Evolutionary conservation across 2,797 vertebrate genomes (phyloP).

Genomic region (Parotocinclus haroldoi): DNA sequence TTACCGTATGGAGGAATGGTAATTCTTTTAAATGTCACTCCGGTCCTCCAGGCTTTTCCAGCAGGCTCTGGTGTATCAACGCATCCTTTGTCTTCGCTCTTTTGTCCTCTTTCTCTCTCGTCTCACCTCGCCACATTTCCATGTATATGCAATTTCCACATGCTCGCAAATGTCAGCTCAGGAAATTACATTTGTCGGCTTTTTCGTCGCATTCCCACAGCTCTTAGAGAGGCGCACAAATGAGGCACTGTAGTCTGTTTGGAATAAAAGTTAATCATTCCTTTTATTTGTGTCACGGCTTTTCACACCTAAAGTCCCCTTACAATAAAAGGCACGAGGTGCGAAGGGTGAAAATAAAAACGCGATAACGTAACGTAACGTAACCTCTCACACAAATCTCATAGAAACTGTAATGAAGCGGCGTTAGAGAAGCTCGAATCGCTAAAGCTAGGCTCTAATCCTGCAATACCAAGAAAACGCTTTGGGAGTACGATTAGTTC

Average conservation of each 20-base stretch:
- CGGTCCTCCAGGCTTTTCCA: conserved; percentile 5
- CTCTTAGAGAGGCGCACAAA: no score
- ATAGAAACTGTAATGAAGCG: no score
- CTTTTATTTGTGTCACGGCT: not conserved
- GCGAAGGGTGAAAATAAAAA: not conserved
- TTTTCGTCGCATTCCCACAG: not conserved
- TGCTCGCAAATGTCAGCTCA: conserved; percentile 17
- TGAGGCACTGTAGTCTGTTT: not conserved
- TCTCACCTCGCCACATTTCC: not conserved
- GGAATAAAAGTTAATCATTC: conserved; percentile 12
- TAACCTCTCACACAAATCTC: not conserved
- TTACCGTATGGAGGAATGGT: not conserved
- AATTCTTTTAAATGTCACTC: conserved; percentile 25
- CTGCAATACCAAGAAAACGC: no score
- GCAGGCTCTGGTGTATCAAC: not conserved
- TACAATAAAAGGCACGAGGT: not conserved
- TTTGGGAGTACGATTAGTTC: no score
- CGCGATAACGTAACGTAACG: not conserved
- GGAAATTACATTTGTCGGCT: conserved; percentile 1
- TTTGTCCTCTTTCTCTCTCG: not conserved
- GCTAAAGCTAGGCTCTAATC: not conserved
- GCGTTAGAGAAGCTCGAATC: not conserved
- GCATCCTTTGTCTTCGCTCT: not conserved
- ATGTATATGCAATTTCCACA: conserved; percentile 4
- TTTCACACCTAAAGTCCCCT: not conserved